A percentile compares a stretch with the other conserved stretches of the same genome.
Evolutionary conservation across 2,113 vertebrate species (phyloP).

Genomic region (Megaceryle torquata): DNA sequence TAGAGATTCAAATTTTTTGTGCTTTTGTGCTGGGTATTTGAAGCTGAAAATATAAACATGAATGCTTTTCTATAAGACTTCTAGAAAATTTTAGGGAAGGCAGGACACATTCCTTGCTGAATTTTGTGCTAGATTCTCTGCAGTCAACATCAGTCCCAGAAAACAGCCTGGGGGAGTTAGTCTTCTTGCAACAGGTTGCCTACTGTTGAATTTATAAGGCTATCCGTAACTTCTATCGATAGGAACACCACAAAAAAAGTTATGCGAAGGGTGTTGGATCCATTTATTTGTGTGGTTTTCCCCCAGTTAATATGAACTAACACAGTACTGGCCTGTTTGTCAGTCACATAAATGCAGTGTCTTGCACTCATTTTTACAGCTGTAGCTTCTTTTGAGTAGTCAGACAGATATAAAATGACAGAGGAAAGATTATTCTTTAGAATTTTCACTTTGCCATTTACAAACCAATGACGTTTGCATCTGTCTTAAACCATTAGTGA

Average conservation of each 20-base stretch:
- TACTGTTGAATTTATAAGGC: conserved; percentile 31
- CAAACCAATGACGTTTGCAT: conserved; percentile 24
- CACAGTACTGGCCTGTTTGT: background rate
- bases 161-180: background rate
- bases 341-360: background rate
- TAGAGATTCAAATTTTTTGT: conserved; percentile 37
- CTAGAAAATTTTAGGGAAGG: conserved; percentile 16
- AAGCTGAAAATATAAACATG: conserved; percentile 54
- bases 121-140: conserved; percentile 29
- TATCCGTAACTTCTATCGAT: background rate
- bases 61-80: conserved; percentile 30
- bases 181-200: conserved; percentile 23
- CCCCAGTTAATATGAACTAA: background rate
- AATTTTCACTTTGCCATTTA: conserved; percentile 35
- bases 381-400: background rate
- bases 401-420: background rate
- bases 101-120: conserved; percentile 24
- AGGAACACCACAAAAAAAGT: background rate
- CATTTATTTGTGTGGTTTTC: background rate
- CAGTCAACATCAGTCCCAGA: background rate
- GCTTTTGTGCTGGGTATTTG: conserved; percentile 53
- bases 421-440: conserved; percentile 23
- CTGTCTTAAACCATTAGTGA: conserved; percentile 24
- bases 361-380: background rate
- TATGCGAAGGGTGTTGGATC: background rate